Base-by-base conservation (phyloP, 2,888 invertebrate species). In the Drosophila anceps region DNA sequence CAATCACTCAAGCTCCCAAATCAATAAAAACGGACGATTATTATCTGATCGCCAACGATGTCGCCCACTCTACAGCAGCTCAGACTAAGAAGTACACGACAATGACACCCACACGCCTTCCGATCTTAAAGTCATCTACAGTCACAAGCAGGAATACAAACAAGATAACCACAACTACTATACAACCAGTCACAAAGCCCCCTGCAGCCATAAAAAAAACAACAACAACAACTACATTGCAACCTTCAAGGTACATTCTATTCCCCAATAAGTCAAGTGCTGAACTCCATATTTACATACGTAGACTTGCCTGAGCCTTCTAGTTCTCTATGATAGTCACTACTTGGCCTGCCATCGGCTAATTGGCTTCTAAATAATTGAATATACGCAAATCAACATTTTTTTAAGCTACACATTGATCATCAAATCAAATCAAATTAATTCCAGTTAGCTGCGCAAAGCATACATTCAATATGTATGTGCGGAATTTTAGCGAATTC, bases 141-240 rank as follows among this genome's bases (percentile, higher is more conserved):
- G 57, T 61, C 48, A 62, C 60, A 57, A 55, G 44, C 64, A 70
- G 64, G 51, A 81, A 93, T 92, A 82, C 83, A 58, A 80, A 71
- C 46, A 82, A 79, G 58, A 84, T 70, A 51, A 76, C 74, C 51
- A 79, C 93, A 93, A 93, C 93, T 92, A 92, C 93, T 89, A 90
- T 92, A 69, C 75, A 70, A 78, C 78, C 69, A 59, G 51, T 60
- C 48, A 86, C 76, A 80, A 81, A 69, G 58, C 37, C 76, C 58
- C 43, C 72, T 53, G 65, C 64, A 58, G 76, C 64, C 54, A 65
- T 68, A 63, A 65, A 67, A 60, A 29, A 9, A 33, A 57, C 57
- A 41, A 73, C 60, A 41, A 73, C 48, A n/a, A 48, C 48, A 29
- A 73, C 55, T 20, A 31, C 79, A 67, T 27, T 69, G 48, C 76